phyloP scores from a whole-genome alignment of 2,797 vertebrate species.

The Sebastes oblongus region DNA sequence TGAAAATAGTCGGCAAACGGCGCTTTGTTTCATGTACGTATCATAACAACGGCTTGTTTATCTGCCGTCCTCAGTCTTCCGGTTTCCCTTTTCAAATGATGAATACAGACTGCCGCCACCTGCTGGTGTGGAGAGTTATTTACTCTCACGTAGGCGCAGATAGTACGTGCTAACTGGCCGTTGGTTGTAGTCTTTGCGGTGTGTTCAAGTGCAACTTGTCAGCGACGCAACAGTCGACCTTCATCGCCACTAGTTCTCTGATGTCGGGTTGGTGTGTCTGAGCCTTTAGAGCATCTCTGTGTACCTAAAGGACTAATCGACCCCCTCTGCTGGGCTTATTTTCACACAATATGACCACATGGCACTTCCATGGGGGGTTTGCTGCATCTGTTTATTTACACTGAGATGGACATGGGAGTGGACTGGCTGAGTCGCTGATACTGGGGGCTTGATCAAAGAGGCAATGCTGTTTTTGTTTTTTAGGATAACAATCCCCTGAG shows the following conservation, averaged over 20 bases:
- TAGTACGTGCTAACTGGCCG: rapidly evolving
- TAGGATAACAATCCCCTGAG: not conserved
- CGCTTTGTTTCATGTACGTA: no score
- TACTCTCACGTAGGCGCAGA: no score
- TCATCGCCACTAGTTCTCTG: no score
- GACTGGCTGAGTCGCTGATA: not conserved
- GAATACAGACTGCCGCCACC: no score
- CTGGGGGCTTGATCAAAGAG: conserved; percentile 23
- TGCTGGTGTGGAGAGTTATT: no score
- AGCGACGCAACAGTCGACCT: no score
- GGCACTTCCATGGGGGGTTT: conserved; percentile 3
- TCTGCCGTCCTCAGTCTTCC: no score
- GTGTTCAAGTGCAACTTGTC: no score
- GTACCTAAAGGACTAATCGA: not conserved
- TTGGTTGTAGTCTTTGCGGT: no score
- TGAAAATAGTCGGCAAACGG: rapidly evolving
- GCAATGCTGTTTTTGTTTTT: not conserved
- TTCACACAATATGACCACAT: conserved; percentile 4
- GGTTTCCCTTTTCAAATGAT: no score
- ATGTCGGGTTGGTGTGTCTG: no score
- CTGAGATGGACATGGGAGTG: not conserved
- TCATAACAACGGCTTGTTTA: no score
- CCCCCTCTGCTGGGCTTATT: conserved; percentile 43
- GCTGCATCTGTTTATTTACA: conserved; percentile 32
- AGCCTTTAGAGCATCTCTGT: not conserved